phyloP scores from a whole-genome alignment of 2,888 invertebrate species.

The Agonopterix heracliana region DNA sequence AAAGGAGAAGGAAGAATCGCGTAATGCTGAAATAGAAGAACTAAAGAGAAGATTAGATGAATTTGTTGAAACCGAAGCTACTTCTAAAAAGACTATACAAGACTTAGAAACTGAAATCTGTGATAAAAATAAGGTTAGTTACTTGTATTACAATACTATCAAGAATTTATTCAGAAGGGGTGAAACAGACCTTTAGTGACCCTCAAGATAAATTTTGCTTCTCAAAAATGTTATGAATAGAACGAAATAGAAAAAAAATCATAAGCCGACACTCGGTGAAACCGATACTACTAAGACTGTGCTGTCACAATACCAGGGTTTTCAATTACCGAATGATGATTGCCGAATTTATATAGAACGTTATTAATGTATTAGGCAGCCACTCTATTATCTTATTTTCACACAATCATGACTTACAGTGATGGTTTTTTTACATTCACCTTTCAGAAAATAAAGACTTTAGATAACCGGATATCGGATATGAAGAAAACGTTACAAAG shows the following conservation, averaged over 20 bases:
- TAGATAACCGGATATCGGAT: slow-evolving; percentile 91
- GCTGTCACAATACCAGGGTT: too few relatives aligned
- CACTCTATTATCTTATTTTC: too few relatives aligned
- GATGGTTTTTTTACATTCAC: not conserved
- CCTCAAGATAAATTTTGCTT: too few relatives aligned
- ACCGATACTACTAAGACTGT: too few relatives aligned
- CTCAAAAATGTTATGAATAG: too few relatives aligned
- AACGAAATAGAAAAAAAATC: too few relatives aligned
- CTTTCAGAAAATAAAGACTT: slow-evolving; percentile 87
- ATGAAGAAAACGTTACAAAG: slow-evolving; percentile 94
- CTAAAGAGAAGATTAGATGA: slow-evolving; percentile 55
- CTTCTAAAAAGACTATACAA: slow-evolving; percentile 56
- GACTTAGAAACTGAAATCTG: slow-evolving; percentile 75
- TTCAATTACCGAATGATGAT: too few relatives aligned
- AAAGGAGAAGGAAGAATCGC: slow-evolving; percentile 53
- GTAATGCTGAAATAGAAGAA: slow-evolving; percentile 48
- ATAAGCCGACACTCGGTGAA: too few relatives aligned
- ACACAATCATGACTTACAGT: not conserved
- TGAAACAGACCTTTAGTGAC: not conserved
- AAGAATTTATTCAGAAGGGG: too few relatives aligned
- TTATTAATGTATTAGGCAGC: too few relatives aligned
- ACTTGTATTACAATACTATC: not conserved
- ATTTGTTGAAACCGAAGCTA: slow-evolving; percentile 64
- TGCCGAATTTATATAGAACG: not conserved
- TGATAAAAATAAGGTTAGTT: slow-evolving; percentile 78